These are phyloP conservation scores for Galagoides demidoff DNA, from an alignment of 2,797 vertebrate species.

Conservation along the genomic window DNA sequence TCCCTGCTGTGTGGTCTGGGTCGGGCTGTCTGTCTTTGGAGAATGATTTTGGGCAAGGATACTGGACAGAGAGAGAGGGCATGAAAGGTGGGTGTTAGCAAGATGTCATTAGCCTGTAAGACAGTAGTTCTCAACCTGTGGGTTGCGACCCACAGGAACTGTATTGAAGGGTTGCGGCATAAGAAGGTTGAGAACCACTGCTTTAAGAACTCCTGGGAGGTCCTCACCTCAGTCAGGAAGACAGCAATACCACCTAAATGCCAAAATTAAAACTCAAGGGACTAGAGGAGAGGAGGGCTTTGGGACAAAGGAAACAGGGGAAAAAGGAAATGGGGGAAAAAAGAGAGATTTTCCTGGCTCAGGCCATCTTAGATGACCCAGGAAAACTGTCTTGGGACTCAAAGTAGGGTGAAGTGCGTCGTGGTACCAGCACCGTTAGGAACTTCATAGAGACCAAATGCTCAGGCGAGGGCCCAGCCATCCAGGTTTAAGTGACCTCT, in stretches of 20 bases:
- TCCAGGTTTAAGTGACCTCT: neutral
- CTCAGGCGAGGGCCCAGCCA: neutral
- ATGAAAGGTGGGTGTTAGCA: neutral
- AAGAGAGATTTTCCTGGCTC: neutral
- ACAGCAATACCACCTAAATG: neutral
- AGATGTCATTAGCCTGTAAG: neutral
- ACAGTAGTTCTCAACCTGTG: neutral
- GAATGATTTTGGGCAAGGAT: neutral
- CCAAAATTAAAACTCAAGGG: neutral
- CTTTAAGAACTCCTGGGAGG: neutral
- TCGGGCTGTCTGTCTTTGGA: neutral
- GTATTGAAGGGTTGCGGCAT: too few relatives aligned
- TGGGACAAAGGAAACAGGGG: neutral
- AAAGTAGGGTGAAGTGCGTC: neutral
- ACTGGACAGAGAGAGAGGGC: neutral
- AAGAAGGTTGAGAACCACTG: too few relatives aligned
- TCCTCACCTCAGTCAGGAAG: neutral
- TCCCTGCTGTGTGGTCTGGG: neutral
- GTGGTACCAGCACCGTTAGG: neutral
- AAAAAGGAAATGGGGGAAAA: too few relatives aligned
- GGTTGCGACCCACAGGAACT: too few relatives aligned
- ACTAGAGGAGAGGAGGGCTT: neutral
- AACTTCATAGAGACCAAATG: neutral
- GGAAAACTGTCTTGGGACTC: neutral
- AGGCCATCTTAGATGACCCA: neutral